Conservation (phyloP, 2,113 vertebrate genomes). For the Pipa parva region DNA sequence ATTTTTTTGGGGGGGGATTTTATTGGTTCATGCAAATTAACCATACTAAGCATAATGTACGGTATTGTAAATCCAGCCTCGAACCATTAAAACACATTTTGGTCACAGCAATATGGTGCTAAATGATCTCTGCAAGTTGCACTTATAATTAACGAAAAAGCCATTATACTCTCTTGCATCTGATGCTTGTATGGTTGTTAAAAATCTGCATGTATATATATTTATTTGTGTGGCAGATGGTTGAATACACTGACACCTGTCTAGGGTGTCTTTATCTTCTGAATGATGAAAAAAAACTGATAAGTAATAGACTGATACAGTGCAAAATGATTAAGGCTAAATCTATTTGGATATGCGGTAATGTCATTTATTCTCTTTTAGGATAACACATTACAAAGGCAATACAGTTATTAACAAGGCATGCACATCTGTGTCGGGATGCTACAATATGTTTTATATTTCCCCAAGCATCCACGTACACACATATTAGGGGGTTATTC, state of each 20-base stretch:
- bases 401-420: too few species aligned
- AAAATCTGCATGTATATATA: neutral
- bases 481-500: too few species aligned
- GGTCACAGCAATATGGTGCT: conserved; percentile 23
- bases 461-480: too few species aligned
- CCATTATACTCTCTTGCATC: conserved; percentile 18
- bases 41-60: neutral
- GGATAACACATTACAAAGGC: conserved; percentile 54
- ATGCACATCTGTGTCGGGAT: too few species aligned
- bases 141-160: conserved; percentile 25
- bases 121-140: conserved; percentile 20
- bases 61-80: conserved; percentile 6
- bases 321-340: neutral
- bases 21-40: neutral
- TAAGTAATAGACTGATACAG: neutral
- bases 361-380: neutral
- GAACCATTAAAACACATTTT: neutral
- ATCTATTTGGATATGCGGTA: neutral
- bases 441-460: too few species aligned
- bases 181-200: conserved; percentile 11
- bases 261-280: conserved; percentile 15
- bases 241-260: conserved; percentile 25
- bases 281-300: neutral
- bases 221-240: conserved; percentile 17
- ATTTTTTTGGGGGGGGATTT: too few species aligned